Evolutionary conservation across 2,888 invertebrate species (phyloP).

Genomic region (Scaeva pyrastri): DNA sequence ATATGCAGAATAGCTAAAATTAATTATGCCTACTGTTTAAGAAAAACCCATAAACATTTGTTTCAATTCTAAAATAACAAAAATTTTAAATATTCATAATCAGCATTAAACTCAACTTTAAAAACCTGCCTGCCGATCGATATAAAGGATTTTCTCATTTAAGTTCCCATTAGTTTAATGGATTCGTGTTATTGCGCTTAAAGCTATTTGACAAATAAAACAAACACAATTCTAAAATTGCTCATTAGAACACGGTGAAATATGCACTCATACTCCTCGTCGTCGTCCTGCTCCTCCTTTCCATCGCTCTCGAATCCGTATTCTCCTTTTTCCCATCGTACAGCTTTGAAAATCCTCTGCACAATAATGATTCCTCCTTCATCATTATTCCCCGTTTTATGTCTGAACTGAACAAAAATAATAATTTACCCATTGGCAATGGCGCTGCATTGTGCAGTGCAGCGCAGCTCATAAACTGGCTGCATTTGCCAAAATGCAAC

Average conservation of each 20-base stretch:
- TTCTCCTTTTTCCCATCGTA: too few species aligned
- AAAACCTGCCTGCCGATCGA: too few species aligned
- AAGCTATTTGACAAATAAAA: conserved; percentile 1
- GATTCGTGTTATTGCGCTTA: background rate
- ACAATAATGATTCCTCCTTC: background rate
- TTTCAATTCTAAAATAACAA: too few species aligned
- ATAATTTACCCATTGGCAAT: conserved; percentile 25
- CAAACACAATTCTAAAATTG: background rate
- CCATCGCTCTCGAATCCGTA: too few species aligned
- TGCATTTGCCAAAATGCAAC: conserved; percentile 9
- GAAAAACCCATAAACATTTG: too few species aligned
- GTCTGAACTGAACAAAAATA: conserved; percentile 2
- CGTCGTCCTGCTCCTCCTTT: too few species aligned
- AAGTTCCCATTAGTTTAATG: conserved; percentile 7
- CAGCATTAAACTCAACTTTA: too few species aligned
- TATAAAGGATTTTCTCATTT: background rate
- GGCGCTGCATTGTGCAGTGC: background rate
- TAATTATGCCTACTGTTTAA: too few species aligned
- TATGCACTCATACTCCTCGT: background rate
- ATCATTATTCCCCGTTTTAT: conserved; percentile 2
- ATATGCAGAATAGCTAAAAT: too few species aligned
- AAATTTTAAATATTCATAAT: too few species aligned
- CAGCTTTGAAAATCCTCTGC: too few species aligned
- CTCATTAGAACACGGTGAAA: background rate
- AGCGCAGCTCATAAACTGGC: background rate